phyloP scores from a whole-genome alignment of 2,888 invertebrate species.

The Drosophila gaucha region DNA sequence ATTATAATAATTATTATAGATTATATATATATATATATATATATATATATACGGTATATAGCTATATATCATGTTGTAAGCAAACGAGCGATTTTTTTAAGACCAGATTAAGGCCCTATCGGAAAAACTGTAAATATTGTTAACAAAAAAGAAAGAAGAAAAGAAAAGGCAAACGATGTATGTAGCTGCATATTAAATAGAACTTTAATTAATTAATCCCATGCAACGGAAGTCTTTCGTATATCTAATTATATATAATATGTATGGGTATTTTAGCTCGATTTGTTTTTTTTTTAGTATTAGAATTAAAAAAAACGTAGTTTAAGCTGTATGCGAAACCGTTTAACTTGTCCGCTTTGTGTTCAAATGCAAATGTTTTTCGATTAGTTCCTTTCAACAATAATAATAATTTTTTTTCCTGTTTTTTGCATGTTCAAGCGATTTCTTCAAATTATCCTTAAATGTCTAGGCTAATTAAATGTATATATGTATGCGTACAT shows the following conservation, averaged over 20 bases:
- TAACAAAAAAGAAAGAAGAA: constrained; percentile 45
- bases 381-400: constrained; percentile 35
- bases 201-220: constrained; percentile 48
- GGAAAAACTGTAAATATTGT: constrained; percentile 69
- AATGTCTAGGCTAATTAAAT: constrained; percentile 44
- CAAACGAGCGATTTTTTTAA: constrained; percentile 60
- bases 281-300: constrained; percentile 22
- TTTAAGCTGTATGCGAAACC: constrained; percentile 30
- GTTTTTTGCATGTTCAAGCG: constrained; percentile 33
- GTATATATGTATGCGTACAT: constrained; percentile 34
- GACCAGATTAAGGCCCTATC: constrained; percentile 52
- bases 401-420: constrained; percentile 13
- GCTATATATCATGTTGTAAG: constrained; percentile 68
- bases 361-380: constrained; percentile 48
- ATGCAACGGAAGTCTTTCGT: constrained; percentile 37
- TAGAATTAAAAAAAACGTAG: constrained; percentile 31
- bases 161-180: constrained; percentile 37
- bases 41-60: constrained; percentile 37
- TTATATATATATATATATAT: constrained; percentile 41
- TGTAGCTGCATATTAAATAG: constrained; percentile 57
- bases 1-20: constrained; percentile 13
- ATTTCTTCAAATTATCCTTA: constrained; percentile 32
- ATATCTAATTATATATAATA: constrained; percentile 19
- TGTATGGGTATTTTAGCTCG: constrained; percentile 36
- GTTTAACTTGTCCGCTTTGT: constrained; percentile 48